Base-by-base conservation (phyloP, 2,113 vertebrate species). In the Corythaixoides concolor region DNA sequence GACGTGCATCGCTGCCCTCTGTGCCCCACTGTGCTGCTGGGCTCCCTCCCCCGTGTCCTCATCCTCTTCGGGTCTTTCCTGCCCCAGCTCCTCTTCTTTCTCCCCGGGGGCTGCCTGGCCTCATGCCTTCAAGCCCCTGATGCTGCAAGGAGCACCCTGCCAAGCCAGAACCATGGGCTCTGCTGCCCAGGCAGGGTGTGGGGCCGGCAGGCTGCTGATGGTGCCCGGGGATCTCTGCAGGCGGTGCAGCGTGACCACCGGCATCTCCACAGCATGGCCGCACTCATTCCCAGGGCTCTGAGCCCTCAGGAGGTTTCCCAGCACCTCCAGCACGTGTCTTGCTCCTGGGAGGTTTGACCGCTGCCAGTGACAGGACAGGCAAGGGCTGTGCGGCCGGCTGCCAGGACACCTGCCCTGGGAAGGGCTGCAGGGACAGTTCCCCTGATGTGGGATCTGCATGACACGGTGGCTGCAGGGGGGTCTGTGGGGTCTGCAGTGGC, bases 141-240 rank as follows among this genome's bases (percentile, higher is more conserved):
- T 4, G 3, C 47, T 55, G 56, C 1, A 1, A 27, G n/a, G 53
- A 52, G 53, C 45, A 15, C 41, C 33, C 24, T 37, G 78, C 60
- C 1, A 2, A 66, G 35, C 58, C 0, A 1, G 24, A 9, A 16
- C 17, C 2, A 4, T 0, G 0, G 45, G 33, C 23, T n/a, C 14
- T 66, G 24, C 52, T 9, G 2, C 37, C 11, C 30, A 28, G 67
- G 18, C 26, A 62, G 62, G 53, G 22, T 41, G 52, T 5, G 22
- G 33, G 60, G 4, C 3, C 3, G 45, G 21, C 62, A 55, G 53
- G 63, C 56, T 75, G n/a, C n/a, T n/a, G n/a, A n/a, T n/a, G n/a
- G 32, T 73, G 72, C 45, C 76, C n/a, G 1, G 73, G 58, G 68
- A 69, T 77, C 5, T 1, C 76, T 66, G 59, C 72, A 85, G 66